Base-by-base conservation (phyloP, 2,113 vertebrate genomes). In the Puma concolor region DNA sequence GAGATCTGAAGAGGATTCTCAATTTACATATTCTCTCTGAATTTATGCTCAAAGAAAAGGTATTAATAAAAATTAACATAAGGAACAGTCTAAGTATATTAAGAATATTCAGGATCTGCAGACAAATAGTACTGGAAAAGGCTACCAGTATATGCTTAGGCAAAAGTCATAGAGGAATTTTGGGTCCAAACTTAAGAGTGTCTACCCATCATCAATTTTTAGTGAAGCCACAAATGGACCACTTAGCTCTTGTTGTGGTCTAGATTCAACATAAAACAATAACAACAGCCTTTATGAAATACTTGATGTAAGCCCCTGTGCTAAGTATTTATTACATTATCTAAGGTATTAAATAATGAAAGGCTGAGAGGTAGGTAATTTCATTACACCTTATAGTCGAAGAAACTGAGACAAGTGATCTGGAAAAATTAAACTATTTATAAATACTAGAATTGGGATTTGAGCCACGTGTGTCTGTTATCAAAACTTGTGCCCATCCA, bases 11-110 rank as follows among this genome's bases (percentile, higher is more conserved):
- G 76, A 93, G 27, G 83, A 88, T 23, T 48, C 33, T 85, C 25
- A 77, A 87, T 93, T 95, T 95, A 50, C 8, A 72, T 76, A 80
- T 74, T 94, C 19, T 60, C 23, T 83, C 41, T 86, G 71, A 85
- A 93, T 95, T 88, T 77, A 83, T 79, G 57, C 50, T 54, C n/a
- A 72, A 76, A 91, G 86, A 93, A 91, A 88, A n/a, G 19, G 15
- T 74, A 63, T 91, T 85, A 84, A 64, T 85, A 38, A 67, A 80
- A 92, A 92, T 84, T 25, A 71, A 52, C 60, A 33, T n/a, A 79
- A 72, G 16, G 21, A 88, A 91, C 95, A 86, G 2, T 5, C 10
- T 7, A 85, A 66, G 25, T 48, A 0, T 87, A n/a, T 87, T 92
- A 76, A 72, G 50, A 77, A 63, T 89, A 79, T 83, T 96, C 6